Base-by-base conservation (phyloP, 2,888 invertebrate species). In the Drosophila anomelani region DNA sequence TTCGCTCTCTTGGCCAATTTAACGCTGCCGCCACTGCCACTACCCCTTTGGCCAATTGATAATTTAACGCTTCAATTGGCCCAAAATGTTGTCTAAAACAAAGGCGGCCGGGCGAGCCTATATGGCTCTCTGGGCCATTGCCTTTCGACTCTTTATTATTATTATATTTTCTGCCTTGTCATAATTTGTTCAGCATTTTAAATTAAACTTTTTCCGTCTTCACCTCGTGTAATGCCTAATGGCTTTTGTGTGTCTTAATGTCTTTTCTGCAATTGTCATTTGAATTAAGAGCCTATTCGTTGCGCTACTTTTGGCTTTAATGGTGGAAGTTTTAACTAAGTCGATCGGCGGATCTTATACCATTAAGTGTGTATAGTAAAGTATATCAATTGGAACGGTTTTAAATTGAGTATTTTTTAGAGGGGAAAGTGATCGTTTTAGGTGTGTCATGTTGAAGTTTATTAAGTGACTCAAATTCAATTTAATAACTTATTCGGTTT, bases 21-120 rank as follows among this genome's bases (percentile, higher is more conserved):
- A 88, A 88, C 78, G 88, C 86, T 80, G 75, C 64, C 78, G 77
- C 86, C 83, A 77, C 68, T 15, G 73, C 64, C 84, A 77, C 64
- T 84, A 77, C 87, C 83, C 79, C 68, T 47, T 57, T 69, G 85
- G 76, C 88, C 85, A 86, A 87, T 87, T 80, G 90, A 89, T 90
- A 90, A 87, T 87, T 87, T 87, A 90, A 90, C 87, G 87, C 87
- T 87, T 89, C 89, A 87, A 84, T 84, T 84, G 88, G 76, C 78
- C 36, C 69, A 72, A 72, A 64, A 60, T 26, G 29, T 15, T 26
- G 66, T 34, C 64, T 51, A 67, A 66, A 77, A 66, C 66, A 69
- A 62, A 53, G 56, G 55, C n/a, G 10, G 4, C 4, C 9, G n/a
- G n/a, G 9, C 44, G 23, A 46, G n/a, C 51, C 51, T 46, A 51